phyloP scores from a whole-genome alignment of 2,113 vertebrate genomes.

The Sardina pilchardus region DNA sequence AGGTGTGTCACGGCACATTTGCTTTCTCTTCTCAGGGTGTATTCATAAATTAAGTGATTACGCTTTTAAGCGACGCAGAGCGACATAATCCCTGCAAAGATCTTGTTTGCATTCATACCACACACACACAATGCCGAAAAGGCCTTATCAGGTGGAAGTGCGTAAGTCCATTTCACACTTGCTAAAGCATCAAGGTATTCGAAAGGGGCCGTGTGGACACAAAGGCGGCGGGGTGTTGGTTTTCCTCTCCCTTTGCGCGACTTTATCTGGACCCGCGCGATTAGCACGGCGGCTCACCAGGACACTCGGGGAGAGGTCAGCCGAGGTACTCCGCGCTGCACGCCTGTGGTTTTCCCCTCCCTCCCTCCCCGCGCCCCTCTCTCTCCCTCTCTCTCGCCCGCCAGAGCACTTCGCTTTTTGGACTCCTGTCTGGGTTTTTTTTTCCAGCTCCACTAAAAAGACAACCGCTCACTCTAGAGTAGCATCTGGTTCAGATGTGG shows the following conservation, averaged over 20 bases:
- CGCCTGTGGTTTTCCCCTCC: neutral
- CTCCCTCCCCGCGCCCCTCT: neutral
- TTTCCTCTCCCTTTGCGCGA: conserved; percentile 35
- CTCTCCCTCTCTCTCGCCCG: no score
- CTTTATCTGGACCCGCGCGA: conserved; percentile 39
- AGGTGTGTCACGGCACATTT: neutral
- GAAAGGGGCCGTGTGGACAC: conserved; percentile 23
- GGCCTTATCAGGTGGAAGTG: conserved; percentile 35
- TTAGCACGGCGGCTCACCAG: neutral
- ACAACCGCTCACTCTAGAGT: neutral
- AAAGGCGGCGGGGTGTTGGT: conserved; percentile 42
- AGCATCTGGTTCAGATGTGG: neutral
- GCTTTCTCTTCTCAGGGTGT: neutral
- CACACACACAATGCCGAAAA: conserved; percentile 22
- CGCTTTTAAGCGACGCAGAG: neutral
- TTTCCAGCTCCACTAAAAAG: neutral
- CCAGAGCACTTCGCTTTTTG: neutral
- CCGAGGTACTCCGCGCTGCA: conserved; percentile 4
- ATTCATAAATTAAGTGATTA: neutral
- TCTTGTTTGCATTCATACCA: conserved; percentile 31
- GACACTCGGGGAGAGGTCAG: conserved; percentile 36
- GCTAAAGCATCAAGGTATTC: conserved; percentile 47
- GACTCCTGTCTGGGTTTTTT: neutral
- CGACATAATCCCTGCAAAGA: neutral
- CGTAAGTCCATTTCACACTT: conserved; percentile 48